Evolutionary conservation across 2,888 invertebrate genomes (phyloP), one percentile per base, ranked within the genome.

Genomic region (Monoplex corrugatus): DNA sequence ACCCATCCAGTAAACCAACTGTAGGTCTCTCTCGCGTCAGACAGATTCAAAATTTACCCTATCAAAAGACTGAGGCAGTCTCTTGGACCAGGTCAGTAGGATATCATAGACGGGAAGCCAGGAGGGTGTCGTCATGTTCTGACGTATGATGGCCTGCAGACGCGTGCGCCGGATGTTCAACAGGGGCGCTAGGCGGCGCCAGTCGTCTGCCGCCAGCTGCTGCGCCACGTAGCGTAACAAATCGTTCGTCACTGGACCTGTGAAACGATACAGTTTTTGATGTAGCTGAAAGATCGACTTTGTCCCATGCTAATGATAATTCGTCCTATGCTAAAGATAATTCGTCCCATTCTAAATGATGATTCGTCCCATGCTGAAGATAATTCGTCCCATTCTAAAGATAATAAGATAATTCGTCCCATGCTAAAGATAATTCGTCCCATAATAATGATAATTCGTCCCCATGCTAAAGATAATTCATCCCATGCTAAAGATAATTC

Each of bases 11-110:
- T n/a, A 10, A n/a, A 5, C 86, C 10, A 10, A 23, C 28, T 68
- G 28, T 19, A 63, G 13, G 13, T 19, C 13, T 32, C 63, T 63
- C 3, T n/a, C 35, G 32, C 19, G n/a, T n/a, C n/a, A 6, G 44
- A 43, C 28, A 32, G 19, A 68, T 2, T 23, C 75, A n/a, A 38
- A 8, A 80, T 87, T 84, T 89, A 95, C 95, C 94, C 95, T 95
- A 89, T 95, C 94, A 13, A 93, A 90, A 10, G 93, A 92, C 75
- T 93, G 91, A 10, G 95, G 95, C 45, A 95, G 90, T 72, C 94
- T 90, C 90, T 95, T 95, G 6, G 94, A 94, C 95, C 95, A 95
- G 0, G 95, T 94, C 38, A 94, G 90, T 82, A 95, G 90, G 94
- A 95, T 95, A 87, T 95, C 95, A 84, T 94, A 94, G 35, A 95